Base-by-base conservation (phyloP, 2,113 vertebrate genomes). In the Ceuthmochares aereus region DNA sequence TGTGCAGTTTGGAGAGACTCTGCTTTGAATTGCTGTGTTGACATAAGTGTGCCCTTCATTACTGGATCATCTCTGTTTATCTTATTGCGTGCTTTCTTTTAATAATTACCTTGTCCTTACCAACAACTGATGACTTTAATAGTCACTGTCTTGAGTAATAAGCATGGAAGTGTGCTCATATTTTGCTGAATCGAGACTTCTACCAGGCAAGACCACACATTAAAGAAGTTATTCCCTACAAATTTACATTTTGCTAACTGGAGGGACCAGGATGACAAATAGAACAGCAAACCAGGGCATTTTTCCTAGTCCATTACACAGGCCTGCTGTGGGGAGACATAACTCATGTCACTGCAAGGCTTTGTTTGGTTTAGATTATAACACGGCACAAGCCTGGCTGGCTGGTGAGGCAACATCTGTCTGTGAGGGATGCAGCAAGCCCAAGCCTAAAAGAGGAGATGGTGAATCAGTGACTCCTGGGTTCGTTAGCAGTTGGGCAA, bases 61-160 rank as follows among this genome's bases (percentile, higher is more conserved):
- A 89, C 40, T 59, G 40, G 56, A 63, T 74, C 75, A 64, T 80
- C 72, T 52, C 3, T 82, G 56, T 70, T 95, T 94, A 88, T 88
- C 89, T 92, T 88, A 81, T 80, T 51, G 40, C 72, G 32, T 49
- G 43, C 64, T 86, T 95, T 78, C 68, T 90, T 93, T 92, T 68
- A 78, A 64, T 84, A 84, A 70, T 89, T 75, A 92, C 69, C 64
- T 56, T 72, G 51, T 70, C 51, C 18, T 80, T 70, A 37, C 17
- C 43, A 81, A 54, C 52, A 52, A 8, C 43, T 49, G 12, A 4
- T 17, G n/a, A 81, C 68, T 89, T 80, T 82, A 75, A 4, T 34
- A 92, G 58, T 87, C 60, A 59, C 60, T n/a, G 9, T 51, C 40
- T 80, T 62, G 56, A 78, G 43, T 45, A 85, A 76, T 34, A 67